Conservation (phyloP, 1,140 invertebrate genomes). For the Aculops lycopersici region DNA sequence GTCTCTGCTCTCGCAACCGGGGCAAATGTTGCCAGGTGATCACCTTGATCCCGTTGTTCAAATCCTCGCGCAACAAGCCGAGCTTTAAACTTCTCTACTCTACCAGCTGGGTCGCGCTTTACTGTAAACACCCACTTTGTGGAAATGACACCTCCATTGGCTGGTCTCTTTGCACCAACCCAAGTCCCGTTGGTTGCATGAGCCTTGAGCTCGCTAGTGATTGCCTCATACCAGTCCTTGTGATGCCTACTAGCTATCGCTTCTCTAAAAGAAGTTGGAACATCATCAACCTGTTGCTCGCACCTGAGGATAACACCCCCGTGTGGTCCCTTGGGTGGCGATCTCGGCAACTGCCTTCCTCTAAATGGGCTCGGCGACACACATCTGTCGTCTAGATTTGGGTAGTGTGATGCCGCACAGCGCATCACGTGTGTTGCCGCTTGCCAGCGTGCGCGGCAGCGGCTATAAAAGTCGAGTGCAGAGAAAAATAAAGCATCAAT, state of each 20-base stretch:
- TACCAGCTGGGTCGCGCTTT: slow-evolving; percentile 9
- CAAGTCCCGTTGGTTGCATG: slow-evolving; percentile 15
- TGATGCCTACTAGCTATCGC: slow-evolving; percentile 12
- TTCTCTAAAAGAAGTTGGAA: slow-evolving; percentile 11
- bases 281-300: slow-evolving; percentile 1
- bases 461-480: too few relatives aligned
- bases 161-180: slow-evolving; percentile 12
- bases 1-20: slow-evolving; percentile 1
- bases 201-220: slow-evolving; percentile 14
- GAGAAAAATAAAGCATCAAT: too few relatives aligned
- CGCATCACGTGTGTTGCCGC: too few relatives aligned
- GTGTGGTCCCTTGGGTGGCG: too few relatives aligned
- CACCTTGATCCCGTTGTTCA: background rate
- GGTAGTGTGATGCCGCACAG: too few relatives aligned
- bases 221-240: slow-evolving; percentile 14
- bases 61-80: background rate
- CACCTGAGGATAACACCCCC: too few relatives aligned
- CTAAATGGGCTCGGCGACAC: too few relatives aligned
- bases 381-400: too few relatives aligned
- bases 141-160: slow-evolving; percentile 9
- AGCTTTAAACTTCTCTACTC: background rate
- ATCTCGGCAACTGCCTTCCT: too few relatives aligned
- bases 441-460: too few relatives aligned
- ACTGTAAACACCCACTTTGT: slow-evolving; percentile 15
- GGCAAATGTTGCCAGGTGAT: background rate